These are phyloP conservation scores for Paralvinella palmiformis DNA, from an alignment of 1,140 invertebrate species.

Conservation along the genomic window DNA sequence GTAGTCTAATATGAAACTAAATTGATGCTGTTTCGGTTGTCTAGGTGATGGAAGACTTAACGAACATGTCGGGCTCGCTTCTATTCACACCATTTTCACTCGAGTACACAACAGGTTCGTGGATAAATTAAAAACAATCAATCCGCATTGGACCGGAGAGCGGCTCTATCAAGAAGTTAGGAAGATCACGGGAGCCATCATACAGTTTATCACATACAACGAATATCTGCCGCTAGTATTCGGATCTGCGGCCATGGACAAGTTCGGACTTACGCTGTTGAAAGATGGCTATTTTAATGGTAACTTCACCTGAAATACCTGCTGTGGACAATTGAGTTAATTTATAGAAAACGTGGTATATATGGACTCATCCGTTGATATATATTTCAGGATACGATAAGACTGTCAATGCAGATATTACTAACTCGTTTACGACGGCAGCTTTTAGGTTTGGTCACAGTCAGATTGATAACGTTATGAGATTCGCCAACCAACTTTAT, in stretches of 20 bases:
- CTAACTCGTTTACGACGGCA: slow-evolving; percentile 63
- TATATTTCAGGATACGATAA: slow-evolving; percentile 77
- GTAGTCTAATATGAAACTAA: too few species aligned
- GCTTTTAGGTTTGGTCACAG: slow-evolving; percentile 62
- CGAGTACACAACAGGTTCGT: slow-evolving; percentile 91
- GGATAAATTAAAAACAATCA: slow-evolving; percentile 63
- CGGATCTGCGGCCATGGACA: slow-evolving; percentile 48
- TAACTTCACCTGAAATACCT: too few species aligned
- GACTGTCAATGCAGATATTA: slow-evolving; percentile 66
- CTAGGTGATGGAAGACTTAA: slow-evolving; percentile 80
- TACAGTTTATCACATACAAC: slow-evolving; percentile 79
- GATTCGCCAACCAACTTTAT: not conserved
- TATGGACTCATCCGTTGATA: too few species aligned
- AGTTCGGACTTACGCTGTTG: not conserved
- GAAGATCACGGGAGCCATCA: slow-evolving; percentile 70
- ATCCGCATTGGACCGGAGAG: slow-evolving; percentile 63
- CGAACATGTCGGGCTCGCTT: slow-evolving; percentile 76
- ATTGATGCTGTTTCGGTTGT: too few species aligned
- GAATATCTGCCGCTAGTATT: slow-evolving; percentile 80
- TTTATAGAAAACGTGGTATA: too few species aligned
- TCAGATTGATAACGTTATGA: slow-evolving; percentile 38
- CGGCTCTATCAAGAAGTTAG: slow-evolving; percentile 77
- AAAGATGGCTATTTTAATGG: slow-evolving; percentile 14
- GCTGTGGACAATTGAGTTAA: too few species aligned
- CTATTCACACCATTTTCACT: slow-evolving; percentile 96